Base-by-base conservation (phyloP, 2,113 vertebrate species). In the Actenoides lindsayi region DNA sequence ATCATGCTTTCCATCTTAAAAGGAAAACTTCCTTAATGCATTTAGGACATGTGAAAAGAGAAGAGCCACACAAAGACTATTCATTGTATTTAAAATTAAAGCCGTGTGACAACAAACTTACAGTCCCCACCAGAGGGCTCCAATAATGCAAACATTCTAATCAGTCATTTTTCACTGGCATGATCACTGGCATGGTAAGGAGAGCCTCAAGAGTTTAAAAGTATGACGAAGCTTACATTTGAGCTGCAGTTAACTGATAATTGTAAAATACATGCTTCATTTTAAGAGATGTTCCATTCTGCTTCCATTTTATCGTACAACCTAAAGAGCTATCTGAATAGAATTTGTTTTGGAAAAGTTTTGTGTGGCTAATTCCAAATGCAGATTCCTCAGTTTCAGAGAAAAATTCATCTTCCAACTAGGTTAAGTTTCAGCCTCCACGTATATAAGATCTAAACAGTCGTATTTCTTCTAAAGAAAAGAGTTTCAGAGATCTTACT, bases 61-160 rank as follows among this genome's bases (percentile, higher is more conserved):
- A 68, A 87, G 17, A 87, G 51, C 19, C 48, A 57, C 4, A 6
- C 7, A 35, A 79, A 51, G 50, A 62, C 24, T 54, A 19, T 23
- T 83, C 33, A 16, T 7, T 71, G 5, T 27, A 76, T 69, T 79
- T 89, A 62, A 89, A 73, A 73, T 39, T 62, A 83, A 87, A 87
- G 37, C 20, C 7, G 0, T 51, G n/a, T 16, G 50, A 78, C 83
- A 75, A 78, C 28, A 93, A 67, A 57, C 16, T 9, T 18, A 41
- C 2, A 3, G 17, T 50, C 7, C 25, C 96, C 95, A 89, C 92
- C 93, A 97, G 95, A 91, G 91, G 95, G 94, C 93, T 83, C 88
- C 57, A 92, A 50, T 37, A 92, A 91, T 46, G 74, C 44, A 91
- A 65, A 37, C 71, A 82, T 73, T 89, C 50, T 16, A 5, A 70